Percentiles rank a stretch among this genome's conserved stretches.
These are phyloP conservation scores for Clinocottus analis DNA, from an alignment of 2,113 vertebrate genomes.

Conservation along the genomic window DNA sequence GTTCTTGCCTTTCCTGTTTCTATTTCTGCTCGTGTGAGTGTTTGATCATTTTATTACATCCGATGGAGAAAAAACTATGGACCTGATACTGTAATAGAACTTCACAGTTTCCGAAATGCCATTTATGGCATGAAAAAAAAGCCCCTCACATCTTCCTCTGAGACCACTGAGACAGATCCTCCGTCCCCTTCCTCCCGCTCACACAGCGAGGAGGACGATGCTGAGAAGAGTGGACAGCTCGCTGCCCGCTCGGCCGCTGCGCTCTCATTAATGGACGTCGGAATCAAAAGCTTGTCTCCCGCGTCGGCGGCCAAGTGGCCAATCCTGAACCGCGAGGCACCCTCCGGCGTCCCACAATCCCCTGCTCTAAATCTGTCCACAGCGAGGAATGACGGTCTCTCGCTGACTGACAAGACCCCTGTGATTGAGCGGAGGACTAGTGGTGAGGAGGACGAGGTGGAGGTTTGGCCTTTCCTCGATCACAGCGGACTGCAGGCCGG, in stretches of 20 bases:
- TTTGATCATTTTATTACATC: not conserved
- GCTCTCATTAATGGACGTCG: slow-evolving; percentile 51
- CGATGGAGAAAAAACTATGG: no score
- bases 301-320: slow-evolving; percentile 21
- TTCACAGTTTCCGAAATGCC: not conserved
- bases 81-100: not conserved
- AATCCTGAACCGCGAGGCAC: slow-evolving; percentile 18
- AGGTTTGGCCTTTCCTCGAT: not conserved
- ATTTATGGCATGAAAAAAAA: not conserved
- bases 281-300: slow-evolving; percentile 36
- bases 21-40: no score
- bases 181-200: not conserved
- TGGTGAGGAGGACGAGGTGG: slow-evolving; percentile 2
- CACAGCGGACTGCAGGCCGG: not conserved
- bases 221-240: slow-evolving; percentile 33
- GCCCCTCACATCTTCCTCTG: not conserved
- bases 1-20: not conserved
- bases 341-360: slow-evolving; percentile 27
- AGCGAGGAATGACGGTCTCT: slow-evolving; percentile 34
- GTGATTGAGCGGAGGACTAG: slow-evolving; percentile 5
- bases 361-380: slow-evolving; percentile 49
- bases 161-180: not conserved
- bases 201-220: not conserved
- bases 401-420: slow-evolving; percentile 6
- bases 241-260: slow-evolving; percentile 34